Evolutionary conservation across 2,113 vertebrate genomes (phyloP).

Genomic region (Tenebrosternarchus preto): DNA sequence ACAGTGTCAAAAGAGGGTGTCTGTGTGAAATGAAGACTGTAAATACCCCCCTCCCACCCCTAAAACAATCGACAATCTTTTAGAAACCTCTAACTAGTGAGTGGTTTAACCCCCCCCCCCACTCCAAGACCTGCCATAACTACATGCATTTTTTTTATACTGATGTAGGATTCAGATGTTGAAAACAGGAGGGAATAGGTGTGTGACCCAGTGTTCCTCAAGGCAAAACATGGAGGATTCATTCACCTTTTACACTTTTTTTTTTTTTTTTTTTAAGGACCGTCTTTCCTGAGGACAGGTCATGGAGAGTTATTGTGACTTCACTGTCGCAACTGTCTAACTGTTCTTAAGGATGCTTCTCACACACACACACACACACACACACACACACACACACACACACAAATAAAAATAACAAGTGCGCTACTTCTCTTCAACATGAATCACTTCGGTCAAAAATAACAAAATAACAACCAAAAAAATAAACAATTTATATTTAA

Average conservation of each 20-base stretch:
- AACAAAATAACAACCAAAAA: constrained; percentile 6
- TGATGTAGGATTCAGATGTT: too few relatives aligned
- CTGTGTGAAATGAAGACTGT: constrained; percentile 58
- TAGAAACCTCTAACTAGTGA: background rate
- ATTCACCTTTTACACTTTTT: constrained; percentile 35
- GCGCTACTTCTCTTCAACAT: background rate
- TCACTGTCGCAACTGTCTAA: constrained; percentile 58
- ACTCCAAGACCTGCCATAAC: too few relatives aligned
- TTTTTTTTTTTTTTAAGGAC: background rate
- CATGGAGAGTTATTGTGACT: constrained; percentile 50
- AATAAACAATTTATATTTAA: constrained; percentile 13
- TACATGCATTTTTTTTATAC: constrained; percentile 49
- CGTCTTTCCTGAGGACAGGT: constrained; percentile 45
- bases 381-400: too few relatives aligned
- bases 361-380: too few relatives aligned
- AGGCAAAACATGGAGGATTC: constrained; percentile 2
- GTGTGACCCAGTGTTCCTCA: constrained; percentile 37
- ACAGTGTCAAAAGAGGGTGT: background rate
- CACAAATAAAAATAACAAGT: too few relatives aligned
- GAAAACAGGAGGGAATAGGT: constrained; percentile 32
- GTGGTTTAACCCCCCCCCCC: too few relatives aligned
- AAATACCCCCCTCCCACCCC: constrained; percentile 42
- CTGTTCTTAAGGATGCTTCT: constrained; percentile 58
- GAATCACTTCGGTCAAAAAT: constrained; percentile 45
- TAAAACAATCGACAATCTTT: constrained; percentile 64